Percentiles rank a stretch among this genome's conserved stretches.
Evolutionary conservation across 2,797 vertebrate species (phyloP).

Genomic region (Apogon talboti): DNA sequence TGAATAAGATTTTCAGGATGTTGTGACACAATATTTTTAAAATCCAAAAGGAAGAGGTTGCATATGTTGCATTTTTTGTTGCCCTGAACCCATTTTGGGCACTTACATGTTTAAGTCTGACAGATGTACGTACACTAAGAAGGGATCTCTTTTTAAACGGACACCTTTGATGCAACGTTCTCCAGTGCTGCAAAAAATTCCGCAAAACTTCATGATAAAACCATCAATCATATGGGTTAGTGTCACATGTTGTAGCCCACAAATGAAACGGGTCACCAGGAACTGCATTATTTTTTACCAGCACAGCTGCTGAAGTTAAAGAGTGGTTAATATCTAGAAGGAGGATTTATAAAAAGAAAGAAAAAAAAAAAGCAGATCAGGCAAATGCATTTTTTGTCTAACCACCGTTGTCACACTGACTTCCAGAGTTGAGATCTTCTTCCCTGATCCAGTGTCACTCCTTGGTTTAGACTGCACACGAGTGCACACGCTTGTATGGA

Average conservation of each 20-base stretch:
- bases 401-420: slow-evolving; percentile 57
- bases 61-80: slow-evolving; percentile 76
- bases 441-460: slow-evolving; percentile 78
- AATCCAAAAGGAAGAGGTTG: slow-evolving; percentile 65
- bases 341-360: slow-evolving; percentile 14
- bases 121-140: slow-evolving; percentile 46
- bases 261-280: slow-evolving; percentile 31
- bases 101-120: slow-evolving; percentile 57
- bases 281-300: slow-evolving; percentile 39
- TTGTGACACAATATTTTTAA: slow-evolving; percentile 48
- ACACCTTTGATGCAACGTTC: slow-evolving; percentile 47
- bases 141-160: slow-evolving; percentile 38
- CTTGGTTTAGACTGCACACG: slow-evolving; percentile 57
- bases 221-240: slow-evolving; percentile 47
- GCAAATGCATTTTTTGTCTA: slow-evolving; percentile 53
- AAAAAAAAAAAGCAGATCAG: slow-evolving; percentile 51
- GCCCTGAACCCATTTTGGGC: slow-evolving; percentile 64
- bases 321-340: slow-evolving; percentile 37
- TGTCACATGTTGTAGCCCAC: slow-evolving; percentile 45
- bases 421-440: slow-evolving; percentile 63
- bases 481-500: slow-evolving; percentile 49
- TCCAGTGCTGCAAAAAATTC: slow-evolving; percentile 59
- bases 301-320: slow-evolving; percentile 51
- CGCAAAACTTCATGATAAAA: slow-evolving; percentile 41
- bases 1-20: slow-evolving; percentile 49